Conservation (phyloP, 2,888 invertebrate genomes). For the Leistus spinibarbis region DNA sequence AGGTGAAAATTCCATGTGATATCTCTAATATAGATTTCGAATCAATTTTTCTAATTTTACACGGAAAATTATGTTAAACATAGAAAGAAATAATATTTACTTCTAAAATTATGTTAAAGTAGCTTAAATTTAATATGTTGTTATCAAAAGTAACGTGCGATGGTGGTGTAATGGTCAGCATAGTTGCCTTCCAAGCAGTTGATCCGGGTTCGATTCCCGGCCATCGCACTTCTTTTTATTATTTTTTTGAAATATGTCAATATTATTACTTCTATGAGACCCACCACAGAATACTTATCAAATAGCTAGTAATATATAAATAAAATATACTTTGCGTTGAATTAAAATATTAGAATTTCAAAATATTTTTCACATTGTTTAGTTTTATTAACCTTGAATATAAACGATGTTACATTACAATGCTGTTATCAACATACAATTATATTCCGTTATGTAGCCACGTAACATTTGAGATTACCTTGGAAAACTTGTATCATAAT, state of each 20-base stretch:
- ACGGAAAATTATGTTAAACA: too few species aligned
- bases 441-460: constrained; percentile 14
- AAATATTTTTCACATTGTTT: not conserved
- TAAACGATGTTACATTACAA: constrained; percentile 13
- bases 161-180: constrained; percentile 60
- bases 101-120: not conserved
- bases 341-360: not conserved
- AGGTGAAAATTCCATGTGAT: too few species aligned
- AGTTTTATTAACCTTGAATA: constrained; percentile 3
- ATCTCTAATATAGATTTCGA: too few species aligned
- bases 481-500: not conserved
- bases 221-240: constrained; percentile 51
- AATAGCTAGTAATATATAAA: too few species aligned
- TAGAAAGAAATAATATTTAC: too few species aligned
- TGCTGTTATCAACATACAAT: constrained; percentile 17
- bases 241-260: not conserved
- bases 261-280: not conserved
- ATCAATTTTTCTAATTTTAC: too few species aligned
- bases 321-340: too few species aligned
- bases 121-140: not conserved
- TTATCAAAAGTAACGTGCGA: constrained; percentile 46
- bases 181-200: constrained; percentile 60
- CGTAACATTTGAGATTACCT: constrained; percentile 18
- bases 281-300: not conserved
- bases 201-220: constrained; percentile 60